Conservation (phyloP, 2,888 invertebrate genomes). For the Leucophenga montana region DNA sequence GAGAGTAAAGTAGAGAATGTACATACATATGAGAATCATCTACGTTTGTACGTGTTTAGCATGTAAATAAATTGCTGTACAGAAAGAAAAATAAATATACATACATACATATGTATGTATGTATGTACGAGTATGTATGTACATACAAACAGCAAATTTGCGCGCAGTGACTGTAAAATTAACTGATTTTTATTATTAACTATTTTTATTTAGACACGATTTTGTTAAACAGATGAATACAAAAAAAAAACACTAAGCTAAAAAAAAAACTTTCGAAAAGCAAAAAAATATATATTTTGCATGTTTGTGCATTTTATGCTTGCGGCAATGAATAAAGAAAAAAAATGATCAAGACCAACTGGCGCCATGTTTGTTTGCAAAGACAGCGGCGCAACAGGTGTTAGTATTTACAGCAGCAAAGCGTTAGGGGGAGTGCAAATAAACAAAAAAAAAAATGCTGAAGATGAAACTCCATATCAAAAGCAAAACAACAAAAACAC, state of each 20-base stretch:
- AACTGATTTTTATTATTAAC: slow-evolving; percentile 1
- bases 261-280: slow-evolving; percentile 10
- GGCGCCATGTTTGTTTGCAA: slow-evolving; percentile 27
- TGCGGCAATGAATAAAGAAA: slow-evolving; percentile 15
- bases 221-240: slow-evolving; percentile 2
- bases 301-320: neutral
- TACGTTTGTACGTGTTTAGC: neutral
- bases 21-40: neutral
- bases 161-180: slow-evolving; percentile 21
- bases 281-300: neutral
- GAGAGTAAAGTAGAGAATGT: slow-evolving; percentile 1
- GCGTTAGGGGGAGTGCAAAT: neutral
- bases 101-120: neutral
- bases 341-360: slow-evolving; percentile 11
- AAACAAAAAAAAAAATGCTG: neutral
- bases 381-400: slow-evolving; percentile 16
- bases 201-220: neutral
- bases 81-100: neutral
- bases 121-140: neutral
- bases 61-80: neutral
- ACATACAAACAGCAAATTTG: neutral
- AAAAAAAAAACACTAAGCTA: too few species aligned
- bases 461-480: neutral
- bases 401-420: neutral
- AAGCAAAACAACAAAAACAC: slow-evolving; percentile 21